These are phyloP conservation scores for Camelus dromedarius DNA, from an alignment of 2,113 vertebrate species.

Conservation along the genomic window DNA sequence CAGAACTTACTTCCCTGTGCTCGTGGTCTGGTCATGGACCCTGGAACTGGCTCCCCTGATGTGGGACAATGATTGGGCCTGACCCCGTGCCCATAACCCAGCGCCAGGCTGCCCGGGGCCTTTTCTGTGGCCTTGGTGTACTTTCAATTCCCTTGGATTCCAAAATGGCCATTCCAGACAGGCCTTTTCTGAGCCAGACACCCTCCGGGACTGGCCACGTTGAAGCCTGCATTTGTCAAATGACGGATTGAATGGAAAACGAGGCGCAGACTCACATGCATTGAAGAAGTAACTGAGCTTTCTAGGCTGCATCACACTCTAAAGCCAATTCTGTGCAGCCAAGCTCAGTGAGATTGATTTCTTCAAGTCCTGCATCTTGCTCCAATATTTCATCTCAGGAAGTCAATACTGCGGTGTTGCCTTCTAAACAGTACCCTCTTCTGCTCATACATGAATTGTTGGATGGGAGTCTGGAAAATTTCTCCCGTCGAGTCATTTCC, in stretches of 20 bases:
- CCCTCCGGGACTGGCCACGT: fast-evolving
- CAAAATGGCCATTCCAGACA: not conserved
- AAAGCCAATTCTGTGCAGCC: not conserved
- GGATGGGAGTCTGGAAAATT: fast-evolving
- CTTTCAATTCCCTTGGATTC: not conserved
- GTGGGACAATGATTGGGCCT: not conserved
- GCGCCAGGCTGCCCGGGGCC: not conserved
- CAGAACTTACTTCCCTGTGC: not conserved
- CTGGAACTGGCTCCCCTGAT: not conserved
- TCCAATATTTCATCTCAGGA: not conserved
- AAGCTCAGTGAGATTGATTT: not conserved
- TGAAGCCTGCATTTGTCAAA: slow-evolving; percentile 27
- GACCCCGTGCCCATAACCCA: not conserved
- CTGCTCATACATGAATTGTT: not conserved
- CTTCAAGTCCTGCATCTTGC: not conserved
- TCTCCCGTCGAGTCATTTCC: too few species aligned
- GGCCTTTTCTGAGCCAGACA: not conserved
- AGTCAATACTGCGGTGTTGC: not conserved
- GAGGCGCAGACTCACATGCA: not conserved
- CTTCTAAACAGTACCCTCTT: not conserved
- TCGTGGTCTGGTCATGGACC: not conserved
- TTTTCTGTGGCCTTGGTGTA: not conserved
- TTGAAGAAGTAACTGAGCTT: not conserved
- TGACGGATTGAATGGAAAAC: not conserved
- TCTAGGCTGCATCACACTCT: not conserved